Base-by-base conservation (phyloP, 2,888 invertebrate genomes). In the Drosophila leonis region DNA sequence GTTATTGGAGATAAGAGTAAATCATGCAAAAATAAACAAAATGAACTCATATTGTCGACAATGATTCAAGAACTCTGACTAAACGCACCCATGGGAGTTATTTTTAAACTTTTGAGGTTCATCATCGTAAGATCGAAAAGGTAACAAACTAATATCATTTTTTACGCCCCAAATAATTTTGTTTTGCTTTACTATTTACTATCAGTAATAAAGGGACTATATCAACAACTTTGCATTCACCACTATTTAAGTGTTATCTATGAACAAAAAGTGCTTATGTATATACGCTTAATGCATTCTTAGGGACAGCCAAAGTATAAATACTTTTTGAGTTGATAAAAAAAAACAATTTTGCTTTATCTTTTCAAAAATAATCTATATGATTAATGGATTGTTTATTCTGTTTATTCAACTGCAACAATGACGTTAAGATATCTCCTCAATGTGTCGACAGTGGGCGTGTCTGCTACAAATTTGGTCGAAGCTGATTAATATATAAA, bases 381-480 rank as follows among this genome's bases (percentile, higher is more conserved):
- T 49, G 31, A 49, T 13, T 49, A 49, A 49, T 49, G 18, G 8
- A 13, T 49, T 49, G 31, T 49, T 13, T 18, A 29, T 49, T 49
- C 9, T 49, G 18, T n/a, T n/a, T n/a, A n/a, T n/a, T n/a, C n/a
- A n/a, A n/a, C 31, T 8, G 12, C 18, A 29, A 29, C 12, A 48
- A 31, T 48, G 48, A 31, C n/a, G 31, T 31, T 15, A 48, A 10
- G 0, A n/a, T 5, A 18, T 42, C 9, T 4, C 4, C 18, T 10
- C n/a, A 0, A 2, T 6, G 12, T 20, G 20, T 6, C 10, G 20
- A 10, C 10, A 18, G 10, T 48, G 48, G n/a, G 48, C 29, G 48
- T 27, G 12, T 5, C 48, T 29, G 1, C n/a, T 29, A 9, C 29
- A n/a, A 5, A 29, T 29, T 27, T n/a, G 0, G 10, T 41, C 9